Conservation (phyloP, 2,888 invertebrate genomes). For the Oeneis ivallda region DNA sequence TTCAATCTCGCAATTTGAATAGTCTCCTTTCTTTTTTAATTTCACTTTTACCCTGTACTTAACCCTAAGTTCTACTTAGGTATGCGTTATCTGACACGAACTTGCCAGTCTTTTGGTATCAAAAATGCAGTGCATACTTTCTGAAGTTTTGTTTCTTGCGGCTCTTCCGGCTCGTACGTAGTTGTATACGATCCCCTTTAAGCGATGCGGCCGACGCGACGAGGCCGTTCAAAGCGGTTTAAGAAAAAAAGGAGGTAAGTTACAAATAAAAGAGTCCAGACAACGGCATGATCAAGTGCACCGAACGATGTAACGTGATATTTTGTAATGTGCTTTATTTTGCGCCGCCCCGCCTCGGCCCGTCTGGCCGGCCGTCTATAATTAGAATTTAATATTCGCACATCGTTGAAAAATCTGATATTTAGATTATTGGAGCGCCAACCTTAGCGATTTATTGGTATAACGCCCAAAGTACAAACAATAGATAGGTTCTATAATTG, state of each 20-base stretch:
- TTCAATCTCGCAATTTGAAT: no score
- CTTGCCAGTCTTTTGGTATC: no score
- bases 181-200: neutral
- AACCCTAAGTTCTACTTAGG: no score
- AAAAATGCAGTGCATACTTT: no score
- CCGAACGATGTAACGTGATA: conserved; percentile 75
- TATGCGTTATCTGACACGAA: no score
- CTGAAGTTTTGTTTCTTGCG: no score
- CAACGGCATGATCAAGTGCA: conserved; percentile 77
- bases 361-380: conserved; percentile 56
- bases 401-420: conserved; percentile 23
- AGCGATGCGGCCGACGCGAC: conserved; percentile 61
- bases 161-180: no score
- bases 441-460: neutral
- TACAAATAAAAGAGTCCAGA: conserved; percentile 68
- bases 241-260: conserved; percentile 62
- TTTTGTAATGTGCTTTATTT: conserved; percentile 63
- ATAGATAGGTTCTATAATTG: no score
- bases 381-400: conserved; percentile 51
- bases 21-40: no score
- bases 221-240: conserved; percentile 62
- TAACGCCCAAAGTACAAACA: neutral
- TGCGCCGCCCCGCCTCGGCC: conserved; percentile 40
- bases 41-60: no score
- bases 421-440: conserved; percentile 8